These are phyloP conservation scores for Gadopsis bispinosus DNA, from an alignment of 2,797 vertebrate species.

Conservation along the genomic window DNA sequence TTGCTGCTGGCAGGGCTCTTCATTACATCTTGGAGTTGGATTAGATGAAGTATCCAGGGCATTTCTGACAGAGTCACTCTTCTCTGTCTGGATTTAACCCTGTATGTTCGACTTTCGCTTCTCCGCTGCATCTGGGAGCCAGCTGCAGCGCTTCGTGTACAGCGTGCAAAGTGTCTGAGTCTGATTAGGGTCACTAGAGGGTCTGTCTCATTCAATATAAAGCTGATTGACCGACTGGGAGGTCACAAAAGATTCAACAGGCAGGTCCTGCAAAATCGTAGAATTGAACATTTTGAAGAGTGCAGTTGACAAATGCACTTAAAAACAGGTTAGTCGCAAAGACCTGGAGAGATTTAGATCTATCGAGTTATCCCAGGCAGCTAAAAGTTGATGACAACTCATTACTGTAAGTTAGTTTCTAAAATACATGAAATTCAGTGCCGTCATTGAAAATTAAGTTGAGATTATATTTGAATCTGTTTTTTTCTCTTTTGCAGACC, in stretches of 20 bases:
- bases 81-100: constrained; percentile 65
- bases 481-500: too few species aligned
- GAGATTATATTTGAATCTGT: constrained; percentile 28
- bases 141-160: constrained; percentile 75
- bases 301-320: constrained; percentile 19
- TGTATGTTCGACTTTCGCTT: constrained; percentile 56
- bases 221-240: constrained; percentile 64
- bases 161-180: constrained; percentile 48
- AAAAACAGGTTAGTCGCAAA: constrained; percentile 27
- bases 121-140: constrained; percentile 81
- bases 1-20: constrained; percentile 70
- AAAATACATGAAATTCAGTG: constrained; percentile 28
- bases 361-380: constrained; percentile 38
- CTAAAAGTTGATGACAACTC: constrained; percentile 32
- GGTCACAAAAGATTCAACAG: constrained; percentile 47
- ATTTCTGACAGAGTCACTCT: constrained; percentile 65
- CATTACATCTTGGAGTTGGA: constrained; percentile 66
- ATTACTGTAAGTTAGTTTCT: constrained; percentile 36
- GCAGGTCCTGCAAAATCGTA: constrained; percentile 14
- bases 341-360: constrained; percentile 24
- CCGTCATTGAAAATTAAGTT: constrained; percentile 32
- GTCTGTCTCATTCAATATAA: constrained; percentile 72
- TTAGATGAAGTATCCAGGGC: constrained; percentile 66
- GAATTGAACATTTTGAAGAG: constrained; percentile 29
- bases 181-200: constrained; percentile 75